A percentile compares a stretch with the other conserved stretches of the same genome.
phyloP scores from a whole-genome alignment of 2,888 invertebrate genomes.

The Perithous albicinctus region DNA sequence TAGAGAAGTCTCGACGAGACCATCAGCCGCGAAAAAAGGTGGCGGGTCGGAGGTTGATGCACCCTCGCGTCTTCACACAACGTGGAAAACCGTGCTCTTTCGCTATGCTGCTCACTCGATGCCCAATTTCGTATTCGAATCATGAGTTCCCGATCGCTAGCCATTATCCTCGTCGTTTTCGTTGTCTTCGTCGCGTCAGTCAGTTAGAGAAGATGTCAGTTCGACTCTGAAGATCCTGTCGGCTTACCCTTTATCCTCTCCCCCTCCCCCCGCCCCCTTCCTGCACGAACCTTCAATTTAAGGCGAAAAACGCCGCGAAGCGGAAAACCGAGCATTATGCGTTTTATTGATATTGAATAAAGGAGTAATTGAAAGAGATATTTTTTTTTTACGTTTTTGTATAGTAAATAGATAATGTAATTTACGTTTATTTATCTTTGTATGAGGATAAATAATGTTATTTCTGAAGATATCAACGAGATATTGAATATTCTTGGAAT shows the following conservation, averaged over 20 bases:
- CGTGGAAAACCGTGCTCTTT: conserved; percentile 51
- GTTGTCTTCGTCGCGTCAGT: conserved; percentile 54
- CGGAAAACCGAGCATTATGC: conserved; percentile 22
- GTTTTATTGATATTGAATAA: conserved; percentile 47
- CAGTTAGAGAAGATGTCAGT: conserved; percentile 57
- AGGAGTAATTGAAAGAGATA: conserved; percentile 14
- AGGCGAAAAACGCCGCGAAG: conserved; percentile 15
- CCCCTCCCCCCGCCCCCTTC: too few relatives aligned
- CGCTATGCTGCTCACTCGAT: conserved; percentile 49
- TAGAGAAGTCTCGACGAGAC: conserved; percentile 55
- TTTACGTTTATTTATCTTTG: neutral
- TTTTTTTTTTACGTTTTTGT: neutral
- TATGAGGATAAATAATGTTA: too few relatives aligned
- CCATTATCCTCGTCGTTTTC: conserved; percentile 67
- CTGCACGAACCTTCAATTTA: conserved; percentile 36
- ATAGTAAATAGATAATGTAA: neutral
- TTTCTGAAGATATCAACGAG: too few relatives aligned
- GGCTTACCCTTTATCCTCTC: conserved; percentile 19
- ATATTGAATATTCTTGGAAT: too few relatives aligned
- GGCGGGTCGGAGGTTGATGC: conserved; percentile 39
- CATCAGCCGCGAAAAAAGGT: conserved; percentile 28
- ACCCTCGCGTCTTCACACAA: conserved; percentile 47
- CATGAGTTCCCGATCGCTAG: conserved; percentile 68
- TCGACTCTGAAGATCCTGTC: conserved; percentile 28
- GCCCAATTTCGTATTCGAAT: conserved; percentile 67